Evolutionary conservation across 37 sponge, comb jelly and placozoan genomes (phyloP), one percentile per base, ranked within the genome.

Genomic region (Cliona cf. orientalis): DNA sequence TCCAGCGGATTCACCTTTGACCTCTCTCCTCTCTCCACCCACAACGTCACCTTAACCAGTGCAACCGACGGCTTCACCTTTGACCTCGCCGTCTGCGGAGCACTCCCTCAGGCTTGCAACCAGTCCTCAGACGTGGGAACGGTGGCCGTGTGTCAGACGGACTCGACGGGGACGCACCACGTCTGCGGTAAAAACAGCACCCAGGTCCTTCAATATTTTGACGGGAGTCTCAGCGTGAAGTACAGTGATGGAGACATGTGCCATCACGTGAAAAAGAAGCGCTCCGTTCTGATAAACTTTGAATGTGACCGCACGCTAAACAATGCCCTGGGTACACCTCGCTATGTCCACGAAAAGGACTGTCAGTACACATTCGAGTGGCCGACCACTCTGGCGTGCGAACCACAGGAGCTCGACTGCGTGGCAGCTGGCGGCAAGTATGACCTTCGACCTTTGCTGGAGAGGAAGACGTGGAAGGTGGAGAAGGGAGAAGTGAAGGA

Each of bases 301-400:
- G 76, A 84, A 36, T 92, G 93, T 56, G 86, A 88, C 36, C 65
- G 72, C 0, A 43, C 77, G 60, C 44, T 65, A 21, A 38, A 39
- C 3, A 58, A 44, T 3, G 38, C 37, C 63, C 9, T 31, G 3
- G 70, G 72, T 0, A 6, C 14, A 42, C 93, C 93, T 9, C 23
- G 19, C 7, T 92, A 64, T 60, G 66, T 84, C 37, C 14, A 74
- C 19, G 93, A 92, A 42, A 38, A 58, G 39, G 38, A 73, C 37
- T 92, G 93, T 84, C 65, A 25, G n/a, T 92, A 92, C 56, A 46
- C 77, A 17, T 92, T 92, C 44, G 59, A 42, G 26, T 92, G 93
- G 93, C 81, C 85, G 21, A 92, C 93, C 3, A 56, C 68, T 29
- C 41, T 92, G 35, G 93, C 90, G 23, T 92, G 93, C 57, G 39